phyloP scores from a whole-genome alignment of 2,888 invertebrate species.

The Lycia hirtaria region DNA sequence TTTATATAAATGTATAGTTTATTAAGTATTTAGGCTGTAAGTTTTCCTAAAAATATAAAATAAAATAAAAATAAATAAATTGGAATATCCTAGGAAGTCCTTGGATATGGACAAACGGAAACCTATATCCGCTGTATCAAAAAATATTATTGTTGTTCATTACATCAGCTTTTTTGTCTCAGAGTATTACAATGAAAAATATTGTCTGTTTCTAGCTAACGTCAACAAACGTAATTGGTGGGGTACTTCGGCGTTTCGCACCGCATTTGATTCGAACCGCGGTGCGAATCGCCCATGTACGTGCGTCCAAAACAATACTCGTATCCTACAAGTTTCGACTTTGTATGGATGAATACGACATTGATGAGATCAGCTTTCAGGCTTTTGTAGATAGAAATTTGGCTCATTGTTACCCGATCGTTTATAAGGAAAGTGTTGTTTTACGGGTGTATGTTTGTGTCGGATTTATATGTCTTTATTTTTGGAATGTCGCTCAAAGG shows the following conservation, averaged over 20 bases:
- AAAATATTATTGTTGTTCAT: neutral
- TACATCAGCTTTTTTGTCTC: neutral
- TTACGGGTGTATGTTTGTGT: too few relatives aligned
- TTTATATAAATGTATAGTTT: too few relatives aligned
- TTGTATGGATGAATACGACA: neutral
- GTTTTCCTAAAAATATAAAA: too few relatives aligned
- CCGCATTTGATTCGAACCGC: too few relatives aligned
- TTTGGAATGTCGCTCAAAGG: neutral
- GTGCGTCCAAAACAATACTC: neutral
- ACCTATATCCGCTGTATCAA: too few relatives aligned
- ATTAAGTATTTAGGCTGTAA: too few relatives aligned
- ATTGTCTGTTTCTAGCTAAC: neutral
- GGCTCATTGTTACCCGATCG: neutral
- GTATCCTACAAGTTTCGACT: constrained; percentile 4
- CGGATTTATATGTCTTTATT: neutral
- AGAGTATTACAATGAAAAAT: neutral
- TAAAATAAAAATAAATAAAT: too few relatives aligned
- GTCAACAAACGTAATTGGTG: too few relatives aligned
- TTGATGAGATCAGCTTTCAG: constrained; percentile 7
- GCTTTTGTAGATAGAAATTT: constrained; percentile 1
- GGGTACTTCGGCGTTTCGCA: too few relatives aligned
- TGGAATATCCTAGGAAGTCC: neutral
- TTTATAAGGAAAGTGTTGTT: neutral
- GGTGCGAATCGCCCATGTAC: too few relatives aligned
- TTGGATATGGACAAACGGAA: too few relatives aligned